phyloP scores from a whole-genome alignment of 1,140 invertebrate species.

The Zaprionus ghesquierei region DNA sequence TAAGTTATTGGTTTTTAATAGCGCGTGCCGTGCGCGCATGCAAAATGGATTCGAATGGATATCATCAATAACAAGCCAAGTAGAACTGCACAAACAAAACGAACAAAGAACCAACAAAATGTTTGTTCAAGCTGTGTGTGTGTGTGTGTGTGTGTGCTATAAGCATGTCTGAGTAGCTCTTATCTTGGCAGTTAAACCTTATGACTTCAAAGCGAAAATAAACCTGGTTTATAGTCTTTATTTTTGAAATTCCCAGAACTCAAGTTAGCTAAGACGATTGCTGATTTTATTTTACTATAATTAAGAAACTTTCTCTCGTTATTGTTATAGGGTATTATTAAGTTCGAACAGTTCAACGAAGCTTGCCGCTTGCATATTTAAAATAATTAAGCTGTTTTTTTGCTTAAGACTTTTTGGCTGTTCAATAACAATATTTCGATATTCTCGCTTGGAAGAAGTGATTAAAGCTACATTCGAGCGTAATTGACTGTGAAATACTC shows the following conservation, averaged over 20 bases:
- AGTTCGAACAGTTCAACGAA: not conserved
- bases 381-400: not conserved
- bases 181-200: not conserved
- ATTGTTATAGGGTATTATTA: not conserved
- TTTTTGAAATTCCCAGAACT: not conserved
- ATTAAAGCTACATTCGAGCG: not conserved
- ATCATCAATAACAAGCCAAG: slow-evolving; percentile 29
- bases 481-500: not conserved
- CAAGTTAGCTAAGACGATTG: not conserved
- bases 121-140: slow-evolving; percentile 9
- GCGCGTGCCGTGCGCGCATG: slow-evolving; percentile 39
- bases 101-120: slow-evolving; percentile 4
- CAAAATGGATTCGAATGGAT: slow-evolving; percentile 9
- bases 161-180: not conserved
- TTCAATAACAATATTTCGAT: not conserved
- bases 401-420: not conserved
- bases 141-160: not conserved
- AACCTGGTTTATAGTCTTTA: not conserved
- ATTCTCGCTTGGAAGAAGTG: not conserved
- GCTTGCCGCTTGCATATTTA: not conserved
- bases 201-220: not conserved
- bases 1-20: slow-evolving; percentile 68
- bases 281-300: not conserved
- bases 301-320: not conserved
- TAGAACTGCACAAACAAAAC: not conserved